phyloP scores from a whole-genome alignment of 2,888 invertebrate species.

The Diaphora mendica region DNA sequence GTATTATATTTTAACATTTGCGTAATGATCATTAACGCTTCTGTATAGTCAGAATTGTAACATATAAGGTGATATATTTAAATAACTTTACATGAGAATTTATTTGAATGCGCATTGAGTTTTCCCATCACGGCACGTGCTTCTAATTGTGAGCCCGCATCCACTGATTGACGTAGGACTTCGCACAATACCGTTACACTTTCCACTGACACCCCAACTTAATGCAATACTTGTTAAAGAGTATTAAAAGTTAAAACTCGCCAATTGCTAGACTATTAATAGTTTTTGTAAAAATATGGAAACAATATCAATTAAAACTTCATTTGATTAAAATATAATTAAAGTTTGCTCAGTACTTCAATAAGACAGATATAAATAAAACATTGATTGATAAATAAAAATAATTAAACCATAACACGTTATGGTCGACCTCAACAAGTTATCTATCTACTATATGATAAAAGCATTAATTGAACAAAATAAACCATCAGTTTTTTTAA shows the following conservation, averaged over 20 bases:
- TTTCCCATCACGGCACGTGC: conserved; percentile 79
- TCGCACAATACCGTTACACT: conserved; percentile 77
- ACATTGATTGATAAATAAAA: neutral
- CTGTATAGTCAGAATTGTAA: conserved; percentile 25
- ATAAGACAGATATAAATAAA: neutral
- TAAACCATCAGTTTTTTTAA: neutral
- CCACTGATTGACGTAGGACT: conserved; percentile 77
- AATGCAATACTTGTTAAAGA: conserved; percentile 52
- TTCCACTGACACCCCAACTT: conserved; percentile 63
- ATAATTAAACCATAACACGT: neutral
- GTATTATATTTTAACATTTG: no score
- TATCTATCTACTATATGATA: neutral
- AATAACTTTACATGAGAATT: conserved; percentile 75
- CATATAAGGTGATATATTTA: conserved; percentile 54
- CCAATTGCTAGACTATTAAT: conserved; percentile 38
- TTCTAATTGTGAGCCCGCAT: conserved; percentile 83
- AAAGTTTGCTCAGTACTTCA: neutral
- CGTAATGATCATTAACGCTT: neutral
- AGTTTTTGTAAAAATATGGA: neutral
- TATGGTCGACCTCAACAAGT: neutral
- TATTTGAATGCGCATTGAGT: conserved; percentile 76
- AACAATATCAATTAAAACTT: neutral
- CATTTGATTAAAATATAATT: neutral
- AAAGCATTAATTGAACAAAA: neutral
- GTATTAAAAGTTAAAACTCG: conserved; percentile 40